Percentiles rank a stretch among this genome's conserved stretches.
These are phyloP conservation scores for Phylloscopus collybita DNA, from an alignment of 2,797 vertebrate genomes.

Conservation along the genomic window DNA sequence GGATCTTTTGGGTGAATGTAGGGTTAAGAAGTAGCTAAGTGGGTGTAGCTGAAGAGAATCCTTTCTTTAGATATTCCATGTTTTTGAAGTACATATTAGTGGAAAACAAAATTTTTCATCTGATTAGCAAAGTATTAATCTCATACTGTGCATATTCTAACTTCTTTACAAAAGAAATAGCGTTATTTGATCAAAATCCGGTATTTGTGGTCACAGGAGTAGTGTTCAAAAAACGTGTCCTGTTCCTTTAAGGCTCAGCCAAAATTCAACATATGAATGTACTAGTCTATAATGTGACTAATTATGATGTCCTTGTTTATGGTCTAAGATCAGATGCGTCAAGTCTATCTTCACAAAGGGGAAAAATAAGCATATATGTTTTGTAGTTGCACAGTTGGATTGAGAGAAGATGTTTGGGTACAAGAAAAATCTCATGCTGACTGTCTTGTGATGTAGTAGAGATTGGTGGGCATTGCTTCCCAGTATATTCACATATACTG, in stretches of 20 bases:
- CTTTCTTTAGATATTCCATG: not conserved
- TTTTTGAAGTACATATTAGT: not conserved
- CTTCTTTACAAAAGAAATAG: not conserved
- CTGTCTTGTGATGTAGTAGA: not conserved
- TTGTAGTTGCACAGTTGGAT: not conserved
- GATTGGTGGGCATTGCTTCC: not conserved
- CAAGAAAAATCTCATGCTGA: not conserved
- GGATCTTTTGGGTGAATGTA: not conserved
- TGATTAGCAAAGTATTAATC: not conserved
- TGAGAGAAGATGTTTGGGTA: not conserved
- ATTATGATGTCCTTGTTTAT: not conserved
- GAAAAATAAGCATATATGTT: not conserved
- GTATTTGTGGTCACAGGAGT: not conserved
- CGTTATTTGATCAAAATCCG: not conserved
- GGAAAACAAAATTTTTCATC: not conserved
- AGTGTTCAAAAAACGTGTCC: not conserved
- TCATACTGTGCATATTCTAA: not conserved
- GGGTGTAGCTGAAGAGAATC: not conserved
- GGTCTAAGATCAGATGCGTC: not conserved
- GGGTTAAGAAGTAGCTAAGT: not conserved
- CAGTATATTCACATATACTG: not conserved
- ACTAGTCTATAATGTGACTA: not conserved
- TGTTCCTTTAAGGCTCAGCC: not conserved
- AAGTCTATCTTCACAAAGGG: not conserved
- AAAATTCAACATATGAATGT: not conserved